Conservation (phyloP, 2,888 invertebrate genomes). For the Tetanocera ferruginea region DNA sequence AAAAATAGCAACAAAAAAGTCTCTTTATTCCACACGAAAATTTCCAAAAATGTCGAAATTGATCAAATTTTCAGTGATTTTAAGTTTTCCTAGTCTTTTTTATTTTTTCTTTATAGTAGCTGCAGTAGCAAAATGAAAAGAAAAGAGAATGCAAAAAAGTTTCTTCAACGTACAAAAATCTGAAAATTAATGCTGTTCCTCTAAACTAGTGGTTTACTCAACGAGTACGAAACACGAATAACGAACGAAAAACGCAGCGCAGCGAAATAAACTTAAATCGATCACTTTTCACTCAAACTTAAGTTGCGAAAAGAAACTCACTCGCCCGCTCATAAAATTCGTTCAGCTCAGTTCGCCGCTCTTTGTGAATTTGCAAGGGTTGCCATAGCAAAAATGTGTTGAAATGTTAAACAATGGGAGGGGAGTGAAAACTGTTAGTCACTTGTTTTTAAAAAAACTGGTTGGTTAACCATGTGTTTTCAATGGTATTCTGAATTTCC, state of each 20-base stretch:
- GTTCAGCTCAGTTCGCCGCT: conserved; percentile 11
- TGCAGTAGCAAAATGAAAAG: conserved; percentile 36
- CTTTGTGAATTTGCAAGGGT: not conserved
- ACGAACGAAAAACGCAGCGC: not conserved
- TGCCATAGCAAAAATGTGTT: not conserved
- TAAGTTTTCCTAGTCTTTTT: conserved; percentile 14
- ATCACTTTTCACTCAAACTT: conserved; percentile 17
- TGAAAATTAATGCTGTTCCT: conserved; percentile 30
- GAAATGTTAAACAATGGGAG: not conserved
- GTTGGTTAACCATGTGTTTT: too few relatives aligned
- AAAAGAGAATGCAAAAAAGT: conserved; percentile 38
- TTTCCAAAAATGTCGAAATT: conserved; percentile 19
- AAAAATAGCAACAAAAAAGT: conserved; percentile 23
- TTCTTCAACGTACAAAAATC: conserved; percentile 45
- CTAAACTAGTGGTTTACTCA: not conserved
- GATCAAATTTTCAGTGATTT: conserved; percentile 23
- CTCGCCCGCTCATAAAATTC: conserved; percentile 1
- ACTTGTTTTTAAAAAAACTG: not conserved
- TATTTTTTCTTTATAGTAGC: not conserved
- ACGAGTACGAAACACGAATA: conserved; percentile 32
- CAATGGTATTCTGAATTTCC: not conserved
- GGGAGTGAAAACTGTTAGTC: not conserved
- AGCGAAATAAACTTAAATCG: conserved; percentile 25
- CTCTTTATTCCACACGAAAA: not conserved
- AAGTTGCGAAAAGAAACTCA: not conserved